Evolutionary conservation across 2,113 vertebrate genomes (phyloP), one percentile per base, ranked within the genome.

Genomic region (Pitta sordida): DNA sequence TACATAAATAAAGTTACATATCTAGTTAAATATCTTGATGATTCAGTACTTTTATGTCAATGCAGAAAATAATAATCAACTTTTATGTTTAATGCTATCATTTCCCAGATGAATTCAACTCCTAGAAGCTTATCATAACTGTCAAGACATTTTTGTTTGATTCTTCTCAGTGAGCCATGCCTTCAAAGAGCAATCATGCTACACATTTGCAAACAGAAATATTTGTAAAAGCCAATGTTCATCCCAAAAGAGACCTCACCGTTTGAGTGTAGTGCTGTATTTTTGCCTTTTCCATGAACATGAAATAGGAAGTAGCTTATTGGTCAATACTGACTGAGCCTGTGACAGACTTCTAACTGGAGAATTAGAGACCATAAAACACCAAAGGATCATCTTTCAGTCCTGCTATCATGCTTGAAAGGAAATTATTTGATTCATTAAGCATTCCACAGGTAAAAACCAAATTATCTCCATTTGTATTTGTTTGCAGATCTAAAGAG

Each of bases 391-490:
- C 64, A 86, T 94, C 52, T 94, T 94, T 94, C 51, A 93, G 77
- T 74, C 71, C 80, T 90, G 48, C 71, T 92, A 69, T 94, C 85
- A 86, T 91, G 79, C 59, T 59, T 96, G 92, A 96, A 96, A 97
- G 73, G 64, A 95, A 96, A 90, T 85, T 0, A 95, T 96, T 93
- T 95, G 56, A 81, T 95, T 93, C 93, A 95, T 96, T 93, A 96
- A 91, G 62, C 94, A 95, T 96, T 94, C 67, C 0, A 1, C 91
- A 93, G 91, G 93, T 96, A 94, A 96, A 95, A 96, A 95, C 44
- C 55, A 83, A 92, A 86, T 92, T 94, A n/a, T 86, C 32, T 86
- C 41, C 55, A 83, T 92, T 91, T 87, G 27, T 96, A 90, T 96
- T 94, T 96, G 90, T 91, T 94, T 87, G 79, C 58, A 89, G 87